Evolutionary conservation across 2,888 invertebrate genomes (phyloP), one percentile per base, ranked within the genome.

Genomic region (Amorpha juglandis): DNA sequence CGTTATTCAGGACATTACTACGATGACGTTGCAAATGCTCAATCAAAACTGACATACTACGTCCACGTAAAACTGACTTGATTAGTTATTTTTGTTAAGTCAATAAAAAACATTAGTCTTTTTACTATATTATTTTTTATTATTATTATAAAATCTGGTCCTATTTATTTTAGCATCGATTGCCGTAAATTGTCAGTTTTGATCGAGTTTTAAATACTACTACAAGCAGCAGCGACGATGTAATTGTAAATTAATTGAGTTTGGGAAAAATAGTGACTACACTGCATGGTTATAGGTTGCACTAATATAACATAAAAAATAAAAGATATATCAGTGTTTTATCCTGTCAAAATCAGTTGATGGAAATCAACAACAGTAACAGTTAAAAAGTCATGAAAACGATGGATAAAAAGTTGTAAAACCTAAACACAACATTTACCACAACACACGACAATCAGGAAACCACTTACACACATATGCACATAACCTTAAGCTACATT

Each of bases 31-130:
- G 48, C 48, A 21, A 9, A 33, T n/a, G 0, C 48, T 45, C 62
- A 47, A 42, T 47, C 12, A 63, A 63, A 63, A 63, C 62, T 63
- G 62, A 63, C 33, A 27, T 16, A 19, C 16, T 6, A 19, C n/a
- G 6, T 27, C 6, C 4, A 27, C 8, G 1, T 9, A 3, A 7
- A 53, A 11, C 11, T n/a, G 0, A 33, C 35, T 12, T 14, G 12
- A 33, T 38, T 0, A 9, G n/a, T 4, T 42, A 12, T 19, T 19
- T 27, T 27, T 52, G 21, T 27, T 52, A 0, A 27, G 27, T 27
- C 27, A 4, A 27, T 27, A 27, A 3, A 27, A 27, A 4, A 3
- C 27, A 4, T 27, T 27, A 4, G 27, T 27, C 27, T 4, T 27
- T 27, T 27, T 27, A 27, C 27, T 27, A n/a, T n/a, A n/a, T n/a